Percentiles rank a stretch among this genome's conserved stretches.
Evolutionary conservation across 1,140 invertebrate species (phyloP).

Genomic region (Drosophila gunungcola): DNA sequence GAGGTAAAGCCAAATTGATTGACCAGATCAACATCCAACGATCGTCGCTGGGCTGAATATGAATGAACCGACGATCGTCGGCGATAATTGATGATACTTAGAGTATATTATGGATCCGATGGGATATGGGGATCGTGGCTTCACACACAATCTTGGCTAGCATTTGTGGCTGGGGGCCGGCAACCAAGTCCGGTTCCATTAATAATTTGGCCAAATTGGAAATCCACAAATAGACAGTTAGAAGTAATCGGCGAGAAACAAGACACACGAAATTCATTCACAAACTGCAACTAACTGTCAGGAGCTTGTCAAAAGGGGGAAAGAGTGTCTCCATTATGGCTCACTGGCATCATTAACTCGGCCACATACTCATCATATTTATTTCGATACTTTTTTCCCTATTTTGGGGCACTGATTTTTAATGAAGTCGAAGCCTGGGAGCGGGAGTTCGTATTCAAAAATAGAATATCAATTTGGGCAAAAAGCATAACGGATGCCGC

Average conservation of each 20-base stretch:
- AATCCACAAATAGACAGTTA: conserved; percentile 59
- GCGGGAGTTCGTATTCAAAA: conserved; percentile 41
- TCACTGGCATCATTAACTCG: conserved; percentile 60
- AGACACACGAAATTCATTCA: conserved; percentile 64
- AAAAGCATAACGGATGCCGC: conserved; percentile 80
- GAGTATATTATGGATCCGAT: conserved; percentile 40
- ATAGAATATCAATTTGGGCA: conserved; percentile 83
- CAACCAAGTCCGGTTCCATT: conserved; percentile 50
- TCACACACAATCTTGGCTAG: conserved; percentile 53
- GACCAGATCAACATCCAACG: conserved; percentile 59
- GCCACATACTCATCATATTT: conserved; percentile 44
- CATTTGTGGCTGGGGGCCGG: conserved; percentile 48
- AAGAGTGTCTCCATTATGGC: conserved; percentile 49
- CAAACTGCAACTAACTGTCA: conserved; percentile 61
- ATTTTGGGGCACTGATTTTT: conserved; percentile 58
- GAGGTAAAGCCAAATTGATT: conserved; percentile 75
- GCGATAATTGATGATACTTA: conserved; percentile 78
- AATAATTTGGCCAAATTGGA: conserved; percentile 59
- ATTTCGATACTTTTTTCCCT: conserved; percentile 51
- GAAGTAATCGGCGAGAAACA: conserved; percentile 38
- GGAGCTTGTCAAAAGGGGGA: conserved; percentile 53
- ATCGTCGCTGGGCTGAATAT: conserved; percentile 32
- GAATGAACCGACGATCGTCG: conserved; percentile 69
- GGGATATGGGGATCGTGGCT: conserved; percentile 44
- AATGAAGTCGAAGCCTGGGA: conserved; percentile 62